These are phyloP conservation scores for Scaptomyza flava DNA, from an alignment of 2,888 invertebrate species.

Conservation along the genomic window DNA sequence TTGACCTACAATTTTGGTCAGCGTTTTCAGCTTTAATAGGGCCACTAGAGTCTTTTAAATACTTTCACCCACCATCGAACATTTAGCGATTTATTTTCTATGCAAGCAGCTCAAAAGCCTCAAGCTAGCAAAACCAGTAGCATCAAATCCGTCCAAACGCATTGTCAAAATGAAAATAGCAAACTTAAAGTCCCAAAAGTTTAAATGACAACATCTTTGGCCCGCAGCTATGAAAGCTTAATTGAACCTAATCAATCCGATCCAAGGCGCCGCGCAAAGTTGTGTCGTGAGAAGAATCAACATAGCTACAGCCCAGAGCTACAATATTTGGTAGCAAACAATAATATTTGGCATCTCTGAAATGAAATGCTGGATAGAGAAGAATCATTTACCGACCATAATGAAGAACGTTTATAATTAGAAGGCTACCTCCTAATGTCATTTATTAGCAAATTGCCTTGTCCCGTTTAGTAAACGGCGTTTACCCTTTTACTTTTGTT, in stretches of 20 bases:
- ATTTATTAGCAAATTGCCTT: conserved; percentile 37
- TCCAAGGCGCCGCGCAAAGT: conserved; percentile 31
- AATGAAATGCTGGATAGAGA: background rate
- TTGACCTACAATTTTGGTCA: conserved; percentile 19
- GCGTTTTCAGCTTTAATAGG: conserved; percentile 7
- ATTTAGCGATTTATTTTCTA: conserved; percentile 50
- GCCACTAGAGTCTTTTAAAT: conserved; percentile 22
- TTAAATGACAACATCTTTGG: conserved; percentile 41
- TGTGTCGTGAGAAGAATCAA: conserved; percentile 67
- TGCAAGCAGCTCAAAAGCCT: conserved; percentile 20
- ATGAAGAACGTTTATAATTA: conserved; percentile 22
- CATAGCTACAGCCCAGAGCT: conserved; percentile 8
- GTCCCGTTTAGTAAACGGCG: too few species aligned
- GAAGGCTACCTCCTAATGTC: conserved; percentile 25
- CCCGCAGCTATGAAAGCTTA: conserved; percentile 52
- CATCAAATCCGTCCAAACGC: conserved; percentile 19
- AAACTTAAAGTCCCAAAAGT: conserved; percentile 52
- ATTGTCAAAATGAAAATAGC: conserved; percentile 27
- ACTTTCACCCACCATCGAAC: conserved; percentile 60
- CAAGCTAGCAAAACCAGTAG: conserved; percentile 62
- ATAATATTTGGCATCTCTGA: conserved; percentile 25
- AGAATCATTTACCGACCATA: background rate
- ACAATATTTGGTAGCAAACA: conserved; percentile 42
- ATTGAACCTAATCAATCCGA: conserved; percentile 37
- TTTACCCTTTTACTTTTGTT: conserved; percentile 69